A percentile compares a stretch with the other conserved stretches of the same genome.
Evolutionary conservation across 37 sponge, comb jelly and placozoan genomes (phyloP).

Genomic region (Haliclona indistincta): DNA sequence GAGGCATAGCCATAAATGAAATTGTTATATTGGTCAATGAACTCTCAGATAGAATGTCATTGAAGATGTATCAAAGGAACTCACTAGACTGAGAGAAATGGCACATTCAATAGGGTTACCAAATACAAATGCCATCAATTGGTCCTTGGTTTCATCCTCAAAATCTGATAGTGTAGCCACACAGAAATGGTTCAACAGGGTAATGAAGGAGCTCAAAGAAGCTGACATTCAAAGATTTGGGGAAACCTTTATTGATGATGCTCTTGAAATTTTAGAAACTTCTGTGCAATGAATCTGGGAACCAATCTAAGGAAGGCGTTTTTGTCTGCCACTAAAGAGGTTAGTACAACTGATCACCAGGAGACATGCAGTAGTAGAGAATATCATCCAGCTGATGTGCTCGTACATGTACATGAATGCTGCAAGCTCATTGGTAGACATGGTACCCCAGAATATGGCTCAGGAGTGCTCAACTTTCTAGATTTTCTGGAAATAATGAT

Average conservation of each 20-base stretch:
- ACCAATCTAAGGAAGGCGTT: slow-evolving; percentile 15
- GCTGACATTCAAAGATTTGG: slow-evolving; percentile 13
- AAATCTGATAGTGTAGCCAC: slow-evolving; percentile 31
- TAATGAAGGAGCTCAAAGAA: slow-evolving; percentile 26
- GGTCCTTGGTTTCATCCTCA: slow-evolving; percentile 26
- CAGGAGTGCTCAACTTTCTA: slow-evolving; percentile 20
- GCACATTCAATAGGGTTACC: slow-evolving; percentile 16
- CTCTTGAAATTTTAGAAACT: slow-evolving; percentile 3
- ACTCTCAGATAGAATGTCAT: slow-evolving; percentile 11
- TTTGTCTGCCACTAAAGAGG: too few species aligned
- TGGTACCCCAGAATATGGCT: slow-evolving; percentile 27
- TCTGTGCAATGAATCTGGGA: slow-evolving; percentile 29
- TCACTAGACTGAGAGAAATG: slow-evolving; percentile 17
- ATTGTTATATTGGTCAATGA: slow-evolving; percentile 23
- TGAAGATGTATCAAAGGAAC: too few species aligned
- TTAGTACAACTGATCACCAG: too few species aligned
- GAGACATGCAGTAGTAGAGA: too few species aligned
- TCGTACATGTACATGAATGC: slow-evolving; percentile 43
- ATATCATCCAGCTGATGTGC: slow-evolving; percentile 8
- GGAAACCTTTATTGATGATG: not conserved
- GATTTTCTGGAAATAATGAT: slow-evolving; percentile 29
- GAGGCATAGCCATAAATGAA: slow-evolving; percentile 26
- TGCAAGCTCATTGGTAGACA: slow-evolving; percentile 28
- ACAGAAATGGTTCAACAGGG: slow-evolving; percentile 15
- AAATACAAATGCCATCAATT: slow-evolving; percentile 33